A percentile compares a stretch with the other conserved stretches of the same genome.
Evolutionary conservation across 2,113 vertebrate genomes (phyloP).

Genomic region (Dissostichus mawsoni): DNA sequence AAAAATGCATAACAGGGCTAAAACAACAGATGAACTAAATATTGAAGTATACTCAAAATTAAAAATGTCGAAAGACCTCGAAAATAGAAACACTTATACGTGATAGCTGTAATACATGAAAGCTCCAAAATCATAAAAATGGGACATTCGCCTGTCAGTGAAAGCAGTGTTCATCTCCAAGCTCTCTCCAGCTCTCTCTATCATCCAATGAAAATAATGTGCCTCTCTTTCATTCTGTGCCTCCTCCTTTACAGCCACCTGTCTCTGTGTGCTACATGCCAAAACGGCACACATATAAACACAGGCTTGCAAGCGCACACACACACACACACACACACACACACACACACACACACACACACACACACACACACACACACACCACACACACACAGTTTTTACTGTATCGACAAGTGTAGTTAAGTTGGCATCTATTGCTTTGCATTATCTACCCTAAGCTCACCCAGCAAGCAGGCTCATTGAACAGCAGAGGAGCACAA

Average conservation of each 20-base stretch:
- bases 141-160: background rate
- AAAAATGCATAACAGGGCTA: background rate
- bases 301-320: too few relatives aligned
- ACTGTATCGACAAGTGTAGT: background rate
- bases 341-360: background rate
- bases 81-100: background rate
- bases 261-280: constrained; percentile 50
- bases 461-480: background rate
- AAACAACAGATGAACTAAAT: background rate
- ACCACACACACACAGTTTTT: background rate
- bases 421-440: background rate
- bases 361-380: constrained; percentile 17
- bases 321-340: background rate
- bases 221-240: constrained; percentile 34
- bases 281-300: constrained; percentile 25
- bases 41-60: background rate
- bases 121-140: background rate
- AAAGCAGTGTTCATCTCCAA: constrained; percentile 6
- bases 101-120: background rate
- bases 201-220: constrained; percentile 27
- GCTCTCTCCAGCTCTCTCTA: background rate
- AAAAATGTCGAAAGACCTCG: background rate
- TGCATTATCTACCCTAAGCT: constrained; percentile 13
- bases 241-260: constrained; percentile 61
- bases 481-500: constrained; percentile 14